These are phyloP conservation scores for Nymphalis urticae DNA, from an alignment of 2,888 invertebrate genomes.

Conservation along the genomic window DNA sequence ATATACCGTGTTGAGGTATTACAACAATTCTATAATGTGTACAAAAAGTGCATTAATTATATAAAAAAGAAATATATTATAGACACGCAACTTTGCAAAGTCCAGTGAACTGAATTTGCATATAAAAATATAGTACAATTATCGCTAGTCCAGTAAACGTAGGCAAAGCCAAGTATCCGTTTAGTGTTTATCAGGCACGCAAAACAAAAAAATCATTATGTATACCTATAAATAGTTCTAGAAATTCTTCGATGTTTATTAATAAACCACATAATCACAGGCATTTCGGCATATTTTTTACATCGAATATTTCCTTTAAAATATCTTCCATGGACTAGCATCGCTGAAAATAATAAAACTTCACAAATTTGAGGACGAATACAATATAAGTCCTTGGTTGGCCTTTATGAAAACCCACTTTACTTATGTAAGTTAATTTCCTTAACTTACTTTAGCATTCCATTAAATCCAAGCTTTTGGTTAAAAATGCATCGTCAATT, in stretches of 20 bases:
- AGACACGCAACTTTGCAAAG: no score
- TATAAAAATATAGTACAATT: no score
- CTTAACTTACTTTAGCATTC: neutral
- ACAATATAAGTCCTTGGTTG: neutral
- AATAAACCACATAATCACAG: conserved; percentile 6
- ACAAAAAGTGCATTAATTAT: no score
- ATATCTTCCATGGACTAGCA: neutral
- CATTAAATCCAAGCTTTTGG: neutral
- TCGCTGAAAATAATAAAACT: neutral
- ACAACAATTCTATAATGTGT: no score
- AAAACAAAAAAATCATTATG: neutral
- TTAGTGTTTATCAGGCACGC: no score
- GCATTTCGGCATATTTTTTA: neutral
- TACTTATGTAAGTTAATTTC: neutral
- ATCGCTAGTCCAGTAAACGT: no score
- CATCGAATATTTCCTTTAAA: neutral
- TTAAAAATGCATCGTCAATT: conserved; percentile 6
- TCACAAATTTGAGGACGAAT: neutral
- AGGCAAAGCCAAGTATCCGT: no score
- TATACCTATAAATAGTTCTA: neutral
- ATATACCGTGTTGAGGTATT: no score
- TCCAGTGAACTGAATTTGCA: no score
- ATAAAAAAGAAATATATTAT: no score
- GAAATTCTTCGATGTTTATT: conserved; percentile 6
- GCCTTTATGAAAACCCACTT: neutral